These are phyloP conservation scores for Agelaius phoeniceus DNA, from an alignment of 2,113 vertebrate genomes.

Conservation along the genomic window DNA sequence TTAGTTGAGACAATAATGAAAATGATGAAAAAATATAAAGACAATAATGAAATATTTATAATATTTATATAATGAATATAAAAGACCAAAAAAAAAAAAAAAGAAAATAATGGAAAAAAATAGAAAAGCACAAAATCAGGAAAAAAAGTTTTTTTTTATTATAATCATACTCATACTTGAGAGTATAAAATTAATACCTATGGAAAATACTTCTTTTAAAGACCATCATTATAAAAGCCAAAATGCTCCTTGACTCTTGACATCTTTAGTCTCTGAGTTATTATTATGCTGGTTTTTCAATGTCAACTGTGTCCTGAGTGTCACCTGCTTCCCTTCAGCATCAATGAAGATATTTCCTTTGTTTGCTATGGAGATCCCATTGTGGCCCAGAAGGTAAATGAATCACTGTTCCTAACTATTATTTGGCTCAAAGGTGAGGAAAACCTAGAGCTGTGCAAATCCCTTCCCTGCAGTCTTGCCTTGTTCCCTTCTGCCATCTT, in stretches of 20 bases:
- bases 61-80: too few species aligned
- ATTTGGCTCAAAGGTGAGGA: neutral
- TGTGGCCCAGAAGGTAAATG: neutral
- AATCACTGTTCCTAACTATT: neutral
- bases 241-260: neutral
- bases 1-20: neutral
- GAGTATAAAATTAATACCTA: neutral
- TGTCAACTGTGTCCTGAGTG: fast-evolving
- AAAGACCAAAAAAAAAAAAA: too few species aligned
- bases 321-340: neutral
- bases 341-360: neutral
- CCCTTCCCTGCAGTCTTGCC: neutral
- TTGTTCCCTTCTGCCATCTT: conserved; percentile 52
- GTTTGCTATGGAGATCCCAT: neutral
- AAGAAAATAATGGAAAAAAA: too few species aligned
- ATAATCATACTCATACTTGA: neutral
- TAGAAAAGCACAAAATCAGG: neutral
- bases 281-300: neutral
- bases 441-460: neutral
- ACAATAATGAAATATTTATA: too few species aligned
- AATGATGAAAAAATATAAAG: neutral
- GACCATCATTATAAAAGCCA: neutral
- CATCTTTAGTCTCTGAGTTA: neutral
- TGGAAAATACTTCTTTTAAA: neutral
- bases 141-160: neutral